A percentile compares a stretch with the other conserved stretches of the same genome.
These are phyloP conservation scores for Onychorhynchus coronatus DNA, from an alignment of 2,113 vertebrate genomes.

Conservation along the genomic window DNA sequence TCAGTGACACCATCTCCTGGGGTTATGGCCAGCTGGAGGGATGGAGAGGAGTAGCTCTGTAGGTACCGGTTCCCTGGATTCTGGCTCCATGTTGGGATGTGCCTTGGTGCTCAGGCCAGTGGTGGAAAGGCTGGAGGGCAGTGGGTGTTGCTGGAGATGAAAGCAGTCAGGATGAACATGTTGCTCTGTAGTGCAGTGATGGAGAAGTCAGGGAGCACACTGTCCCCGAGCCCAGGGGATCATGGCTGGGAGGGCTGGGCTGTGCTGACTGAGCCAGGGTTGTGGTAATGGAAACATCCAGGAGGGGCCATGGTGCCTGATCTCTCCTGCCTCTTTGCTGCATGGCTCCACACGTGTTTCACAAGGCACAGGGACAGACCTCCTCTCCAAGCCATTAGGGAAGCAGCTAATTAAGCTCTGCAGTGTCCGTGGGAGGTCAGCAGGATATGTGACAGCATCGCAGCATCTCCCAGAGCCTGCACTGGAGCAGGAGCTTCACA, in stretches of 20 bases:
- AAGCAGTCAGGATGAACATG: accelerated
- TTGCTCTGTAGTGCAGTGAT: accelerated
- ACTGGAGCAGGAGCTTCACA: neutral
- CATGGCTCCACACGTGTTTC: neutral
- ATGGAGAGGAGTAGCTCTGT: neutral
- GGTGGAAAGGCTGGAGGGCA: neutral
- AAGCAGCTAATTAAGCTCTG: neutral
- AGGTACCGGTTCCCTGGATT: accelerated
- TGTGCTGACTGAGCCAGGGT: neutral
- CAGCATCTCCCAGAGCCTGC: neutral
- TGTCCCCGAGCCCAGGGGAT: neutral
- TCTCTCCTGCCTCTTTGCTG: neutral
- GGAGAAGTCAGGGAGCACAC: accelerated
- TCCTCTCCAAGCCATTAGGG: neutral
- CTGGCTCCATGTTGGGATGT: neutral
- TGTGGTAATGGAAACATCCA: neutral
- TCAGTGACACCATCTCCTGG: neutral
- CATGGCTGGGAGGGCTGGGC: neutral
- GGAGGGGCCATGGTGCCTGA: neutral
- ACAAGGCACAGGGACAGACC: neutral
- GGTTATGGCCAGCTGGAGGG: neutral
- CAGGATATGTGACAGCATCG: accelerated
- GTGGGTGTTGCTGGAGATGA: neutral
- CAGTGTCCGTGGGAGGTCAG: neutral
- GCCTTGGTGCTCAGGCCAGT: neutral